Base-by-base conservation (phyloP, 2,113 vertebrate species). In the Aleadryas rufinucha region DNA sequence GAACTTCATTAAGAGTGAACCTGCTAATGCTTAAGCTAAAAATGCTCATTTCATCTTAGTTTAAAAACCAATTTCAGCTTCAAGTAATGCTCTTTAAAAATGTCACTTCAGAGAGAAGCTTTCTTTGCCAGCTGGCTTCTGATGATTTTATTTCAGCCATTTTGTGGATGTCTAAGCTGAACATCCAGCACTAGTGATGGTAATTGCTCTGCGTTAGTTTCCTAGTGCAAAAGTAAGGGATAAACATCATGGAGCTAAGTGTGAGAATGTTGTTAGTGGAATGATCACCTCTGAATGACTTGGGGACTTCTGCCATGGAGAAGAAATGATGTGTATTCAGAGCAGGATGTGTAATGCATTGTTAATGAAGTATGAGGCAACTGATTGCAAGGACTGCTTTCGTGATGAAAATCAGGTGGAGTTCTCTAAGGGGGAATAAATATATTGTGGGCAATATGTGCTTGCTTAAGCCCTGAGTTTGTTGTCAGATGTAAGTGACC, bases 161-260 rank as follows among this genome's bases (percentile, higher is more conserved):
- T 78, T 64, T 56, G 24, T 70, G 28, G 20, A 19, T 57, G 24
- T 59, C 18, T 54, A 28, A 71, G 27, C 3, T 75, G 74, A 78
- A 41, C 24, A 44, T 87, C 33, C 35, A 41, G 6, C 11, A 3
- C 78, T 77, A 31, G 15, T 37, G 44, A 16, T 66, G 31, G 33
- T 16, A 45, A 39, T 66, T 84, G 31, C 18, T 69, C 28, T 92
- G 30, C 13, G 1, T 61, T 74, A 18, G 16, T 44, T 68, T 85
- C 8, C n/a, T 49, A 15, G 30, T 54, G 59, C 18, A 39, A 69
- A 83, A 85, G 24, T 44, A 22, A 20, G 39, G 30, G 54, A 53
- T n/a, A 71, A 63, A 35, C 11, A 6, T 24, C 1, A 1, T 1
- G 3, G 18, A 42, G 26, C 3, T 28, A 49, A 64, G 20, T 16